These are phyloP conservation scores for Tenthredo scrophulariae DNA, from an alignment of 2,888 invertebrate species.

Conservation along the genomic window DNA sequence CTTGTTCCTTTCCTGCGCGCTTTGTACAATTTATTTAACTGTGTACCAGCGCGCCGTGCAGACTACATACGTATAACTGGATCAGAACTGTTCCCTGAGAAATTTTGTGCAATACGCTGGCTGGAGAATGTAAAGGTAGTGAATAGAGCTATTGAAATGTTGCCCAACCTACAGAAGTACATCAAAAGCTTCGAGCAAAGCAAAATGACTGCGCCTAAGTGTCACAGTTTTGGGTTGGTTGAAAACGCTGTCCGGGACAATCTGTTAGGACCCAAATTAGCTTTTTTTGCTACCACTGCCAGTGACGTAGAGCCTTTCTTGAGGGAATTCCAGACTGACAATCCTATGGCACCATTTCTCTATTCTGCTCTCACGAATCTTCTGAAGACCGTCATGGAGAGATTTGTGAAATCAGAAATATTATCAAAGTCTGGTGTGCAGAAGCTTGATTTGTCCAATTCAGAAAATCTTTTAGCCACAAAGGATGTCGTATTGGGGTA, in stretches of 20 bases:
- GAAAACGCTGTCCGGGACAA: conserved; percentile 52
- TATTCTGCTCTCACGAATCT: conserved; percentile 16
- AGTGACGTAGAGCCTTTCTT: conserved; percentile 48
- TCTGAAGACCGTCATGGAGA: conserved; percentile 39
- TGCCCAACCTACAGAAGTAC: conserved; percentile 42
- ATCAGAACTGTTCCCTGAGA: conserved; percentile 49
- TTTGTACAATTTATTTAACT: conserved; percentile 53
- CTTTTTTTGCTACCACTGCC: conserved; percentile 39
- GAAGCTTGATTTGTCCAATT: conserved; percentile 43
- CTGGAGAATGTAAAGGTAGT: conserved; percentile 55
- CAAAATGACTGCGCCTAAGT: conserved; percentile 42
- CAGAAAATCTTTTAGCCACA: conserved; percentile 48
- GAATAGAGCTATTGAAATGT: conserved; percentile 37
- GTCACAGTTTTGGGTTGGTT: conserved; percentile 47
- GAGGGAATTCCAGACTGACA: conserved; percentile 31
- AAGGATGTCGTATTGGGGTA: conserved; percentile 46
- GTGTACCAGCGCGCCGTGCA: conserved; percentile 51
- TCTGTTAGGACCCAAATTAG: conserved; percentile 51
- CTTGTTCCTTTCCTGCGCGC: conserved; percentile 48
- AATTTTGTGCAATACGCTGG: conserved; percentile 57
- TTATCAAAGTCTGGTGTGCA: conserved; percentile 27
- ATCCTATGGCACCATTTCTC: conserved; percentile 37
- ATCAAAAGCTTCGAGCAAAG: conserved; percentile 22
- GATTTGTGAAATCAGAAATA: conserved; percentile 45
- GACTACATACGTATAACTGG: conserved; percentile 47